Conservation (phyloP, 2,113 vertebrate species). For the Cyprinodon brontotheroides region DNA sequence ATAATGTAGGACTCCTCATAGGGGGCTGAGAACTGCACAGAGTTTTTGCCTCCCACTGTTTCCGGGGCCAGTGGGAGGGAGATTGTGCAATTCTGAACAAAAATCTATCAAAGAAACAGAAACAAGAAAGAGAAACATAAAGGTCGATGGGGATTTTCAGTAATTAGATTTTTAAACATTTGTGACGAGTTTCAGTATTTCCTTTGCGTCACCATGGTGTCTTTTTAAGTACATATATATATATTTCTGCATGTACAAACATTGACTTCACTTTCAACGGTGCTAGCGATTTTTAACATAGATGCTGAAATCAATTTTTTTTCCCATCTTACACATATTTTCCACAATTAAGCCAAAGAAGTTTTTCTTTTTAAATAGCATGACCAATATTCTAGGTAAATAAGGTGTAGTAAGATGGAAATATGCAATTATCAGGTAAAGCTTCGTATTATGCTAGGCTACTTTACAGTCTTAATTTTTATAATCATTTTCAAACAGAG, state of each 20-base stretch:
- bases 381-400: constrained; percentile 52
- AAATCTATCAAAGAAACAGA: constrained; percentile 11
- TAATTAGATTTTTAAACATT: constrained; percentile 2
- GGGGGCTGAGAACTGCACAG: constrained; percentile 66
- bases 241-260: neutral
- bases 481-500: neutral
- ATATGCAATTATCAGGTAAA: constrained; percentile 12
- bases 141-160: constrained; percentile 27
- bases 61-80: constrained; percentile 33
- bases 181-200: constrained; percentile 6
- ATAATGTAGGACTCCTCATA: constrained; percentile 65
- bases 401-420: constrained; percentile 35
- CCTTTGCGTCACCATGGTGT: constrained; percentile 25
- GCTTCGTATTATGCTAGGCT: constrained; percentile 8
- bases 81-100: constrained; percentile 41
- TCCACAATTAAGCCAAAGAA: neutral
- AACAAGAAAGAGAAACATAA: constrained; percentile 9
- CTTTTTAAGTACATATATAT: constrained; percentile 2
- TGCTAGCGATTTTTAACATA: constrained; percentile 3
- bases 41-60: constrained; percentile 52
- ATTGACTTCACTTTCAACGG: neutral
- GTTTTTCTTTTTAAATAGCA: too few relatives aligned
- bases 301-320: constrained; percentile 18
- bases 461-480: neutral
- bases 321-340: constrained; percentile 11